Evolutionary conservation across 2,797 vertebrate species (phyloP).

Genomic region (Pangasius larnaudii): DNA sequence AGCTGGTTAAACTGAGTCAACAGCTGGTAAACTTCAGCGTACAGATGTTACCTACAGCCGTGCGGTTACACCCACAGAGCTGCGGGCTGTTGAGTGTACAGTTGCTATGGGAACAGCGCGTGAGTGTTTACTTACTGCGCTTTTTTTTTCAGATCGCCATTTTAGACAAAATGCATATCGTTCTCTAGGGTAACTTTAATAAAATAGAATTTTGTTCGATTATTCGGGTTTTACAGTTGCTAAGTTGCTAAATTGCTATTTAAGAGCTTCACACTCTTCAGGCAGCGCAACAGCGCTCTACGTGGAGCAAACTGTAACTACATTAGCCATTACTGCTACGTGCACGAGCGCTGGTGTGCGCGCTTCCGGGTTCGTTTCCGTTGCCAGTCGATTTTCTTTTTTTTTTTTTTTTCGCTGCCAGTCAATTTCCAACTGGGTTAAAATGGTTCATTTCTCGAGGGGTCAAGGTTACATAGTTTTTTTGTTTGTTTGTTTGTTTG

Average conservation of each 20-base stretch:
- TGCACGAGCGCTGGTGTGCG: neutral
- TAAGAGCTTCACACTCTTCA: neutral
- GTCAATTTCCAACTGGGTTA: neutral
- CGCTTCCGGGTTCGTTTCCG: neutral
- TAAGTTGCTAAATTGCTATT: too few species aligned
- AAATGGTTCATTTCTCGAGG: neutral
- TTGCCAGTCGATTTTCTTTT: neutral
- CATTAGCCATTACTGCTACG: neutral
- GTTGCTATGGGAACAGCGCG: conserved; percentile 15
- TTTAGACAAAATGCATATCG: neutral
- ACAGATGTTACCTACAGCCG: neutral
- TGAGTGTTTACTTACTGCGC: neutral
- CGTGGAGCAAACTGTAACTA: neutral
- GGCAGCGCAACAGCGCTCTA: neutral
- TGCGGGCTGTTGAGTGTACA: neutral
- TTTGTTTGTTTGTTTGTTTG: too few species aligned
- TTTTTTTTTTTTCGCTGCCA: too few species aligned
- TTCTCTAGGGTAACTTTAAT: too few species aligned
- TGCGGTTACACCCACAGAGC: neutral
- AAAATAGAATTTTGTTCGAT: neutral
- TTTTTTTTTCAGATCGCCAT: neutral
- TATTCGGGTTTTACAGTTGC: neutral
- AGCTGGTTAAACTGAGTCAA: neutral
- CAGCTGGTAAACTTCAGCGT: neutral
- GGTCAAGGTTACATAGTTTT: too few species aligned